Evolutionary conservation across 2,113 vertebrate species (phyloP), one percentile per base, ranked within the genome.

Genomic region (Maccullochella peelii): DNA sequence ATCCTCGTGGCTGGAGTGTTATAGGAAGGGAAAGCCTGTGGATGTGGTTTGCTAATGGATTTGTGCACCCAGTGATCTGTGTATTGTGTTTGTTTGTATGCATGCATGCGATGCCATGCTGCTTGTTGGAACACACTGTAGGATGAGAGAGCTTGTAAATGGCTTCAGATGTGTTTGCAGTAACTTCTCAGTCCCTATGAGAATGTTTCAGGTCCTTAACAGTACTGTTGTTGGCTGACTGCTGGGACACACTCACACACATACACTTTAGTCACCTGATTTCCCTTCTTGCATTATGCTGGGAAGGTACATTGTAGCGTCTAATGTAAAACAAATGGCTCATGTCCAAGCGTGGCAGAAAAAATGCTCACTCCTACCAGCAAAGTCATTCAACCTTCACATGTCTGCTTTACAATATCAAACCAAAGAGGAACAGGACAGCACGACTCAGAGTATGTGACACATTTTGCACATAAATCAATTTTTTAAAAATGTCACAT

Each of bases 11-110:
- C 49, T 57, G 21, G 65, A 87, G 72, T 42, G 50, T 73, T 83
- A 59, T 30, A 73, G 79, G 67, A 75, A 54, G 30, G 36, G 68
- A 78, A 79, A 76, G 74, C 30, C 30, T 65, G 73, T 72, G 72
- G 74, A 80, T 84, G 86, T 79, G 79, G 82, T 88, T 86, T 82
- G 58, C 89, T 84, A 71, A 87, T 85, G 84, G 88, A 81, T 92
- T 83, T 82, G 73, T 73, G 68, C 70, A 82, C 62, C 30, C 65
- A 50, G 69, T 42, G 71, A 80, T 80, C 18, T 75, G 77, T 71
- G 80, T 84, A 38, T 85, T 86, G 57, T 83, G 66, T 70, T 77
- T n/a, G n/a, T n/a, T 73, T 73, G 61, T 62, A 47, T 81, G 84
- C 52, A 84, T 63, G 72, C 36, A 15, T 72, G 76, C 66, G 18